Conservation (phyloP, 2,113 vertebrate species). For the Gasterosteus nipponicus region DNA sequence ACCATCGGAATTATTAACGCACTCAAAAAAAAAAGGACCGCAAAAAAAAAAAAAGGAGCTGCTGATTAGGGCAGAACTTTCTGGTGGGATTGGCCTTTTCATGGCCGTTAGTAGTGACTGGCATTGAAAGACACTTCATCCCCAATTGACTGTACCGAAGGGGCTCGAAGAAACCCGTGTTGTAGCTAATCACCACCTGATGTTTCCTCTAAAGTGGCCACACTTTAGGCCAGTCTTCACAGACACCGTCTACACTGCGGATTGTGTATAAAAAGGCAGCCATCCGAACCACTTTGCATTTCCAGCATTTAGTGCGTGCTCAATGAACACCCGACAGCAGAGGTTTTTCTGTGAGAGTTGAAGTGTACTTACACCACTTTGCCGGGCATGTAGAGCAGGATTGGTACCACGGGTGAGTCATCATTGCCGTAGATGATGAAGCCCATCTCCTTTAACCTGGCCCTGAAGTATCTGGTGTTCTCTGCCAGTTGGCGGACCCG, state of each 20-base stretch:
- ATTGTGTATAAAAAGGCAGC: slow-evolving; percentile 47
- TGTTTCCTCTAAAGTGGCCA: slow-evolving; percentile 49
- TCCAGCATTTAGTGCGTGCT: neutral
- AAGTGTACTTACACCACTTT: slow-evolving; percentile 90
- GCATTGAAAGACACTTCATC: slow-evolving; percentile 49
- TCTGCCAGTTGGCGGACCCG: slow-evolving; percentile 84
- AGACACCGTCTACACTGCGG: slow-evolving; percentile 28
- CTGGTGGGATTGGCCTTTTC: slow-evolving; percentile 9
- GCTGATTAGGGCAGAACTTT: neutral
- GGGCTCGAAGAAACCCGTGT: slow-evolving; percentile 18
- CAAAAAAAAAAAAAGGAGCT: slow-evolving; percentile 19
- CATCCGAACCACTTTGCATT: slow-evolving; percentile 37
- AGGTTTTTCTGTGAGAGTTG: neutral
- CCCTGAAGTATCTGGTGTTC: slow-evolving; percentile 92
- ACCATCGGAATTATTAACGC: neutral
- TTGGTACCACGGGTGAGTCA: slow-evolving; percentile 89
- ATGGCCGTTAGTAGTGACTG: slow-evolving; percentile 25
- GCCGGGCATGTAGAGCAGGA: slow-evolving; percentile 92
- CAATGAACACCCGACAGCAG: slow-evolving; percentile 11
- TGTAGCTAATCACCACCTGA: slow-evolving; percentile 43
- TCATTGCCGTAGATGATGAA: slow-evolving; percentile 94
- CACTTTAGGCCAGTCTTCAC: slow-evolving; percentile 46
- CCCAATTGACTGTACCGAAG: slow-evolving; percentile 51
- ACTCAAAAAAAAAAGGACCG: slow-evolving; percentile 14
- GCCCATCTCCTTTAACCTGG: slow-evolving; percentile 87